A percentile compares a stretch with the other conserved stretches of the same genome.
Evolutionary conservation across 2,888 invertebrate species (phyloP).

Genomic region (Halocaridina rubra): DNA sequence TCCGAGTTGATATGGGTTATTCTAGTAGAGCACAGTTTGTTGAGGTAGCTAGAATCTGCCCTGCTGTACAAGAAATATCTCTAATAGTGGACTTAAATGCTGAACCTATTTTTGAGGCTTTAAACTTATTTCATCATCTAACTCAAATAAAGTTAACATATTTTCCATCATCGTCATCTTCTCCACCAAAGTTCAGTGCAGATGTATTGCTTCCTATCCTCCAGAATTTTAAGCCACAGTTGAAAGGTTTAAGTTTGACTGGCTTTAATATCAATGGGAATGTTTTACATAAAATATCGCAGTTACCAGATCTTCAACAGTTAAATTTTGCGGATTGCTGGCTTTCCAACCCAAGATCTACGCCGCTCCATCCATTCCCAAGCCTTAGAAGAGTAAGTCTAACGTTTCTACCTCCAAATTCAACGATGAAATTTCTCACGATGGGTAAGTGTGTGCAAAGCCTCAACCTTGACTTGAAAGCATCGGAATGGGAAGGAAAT

Average conservation of each 20-base stretch:
- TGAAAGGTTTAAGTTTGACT: slow-evolving; percentile 17
- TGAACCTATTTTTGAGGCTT: neutral
- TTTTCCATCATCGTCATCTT: slow-evolving; percentile 29
- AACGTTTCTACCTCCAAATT: slow-evolving; percentile 20
- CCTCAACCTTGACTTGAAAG: slow-evolving; percentile 11
- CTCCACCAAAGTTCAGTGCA: slow-evolving; percentile 30
- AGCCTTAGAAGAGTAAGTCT: slow-evolving; percentile 25
- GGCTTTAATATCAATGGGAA: slow-evolving; percentile 21
- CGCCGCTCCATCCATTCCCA: slow-evolving; percentile 14
- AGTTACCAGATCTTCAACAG: slow-evolving; percentile 25
- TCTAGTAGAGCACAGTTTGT: neutral
- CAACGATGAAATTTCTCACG: slow-evolving; percentile 17
- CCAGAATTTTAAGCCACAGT: neutral
- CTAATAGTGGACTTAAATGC: slow-evolving; percentile 18
- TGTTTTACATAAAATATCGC: slow-evolving; percentile 3
- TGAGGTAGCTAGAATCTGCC: slow-evolving; percentile 15
- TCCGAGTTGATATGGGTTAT: slow-evolving; percentile 11
- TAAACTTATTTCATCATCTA: neutral
- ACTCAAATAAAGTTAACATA: slow-evolving; percentile 15
- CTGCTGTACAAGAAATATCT: slow-evolving; percentile 12
- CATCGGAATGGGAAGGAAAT: slow-evolving; percentile 42
- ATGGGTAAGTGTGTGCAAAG: neutral
- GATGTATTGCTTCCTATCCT: slow-evolving; percentile 17
- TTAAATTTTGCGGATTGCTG: slow-evolving; percentile 25
- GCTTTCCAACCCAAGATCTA: slow-evolving; percentile 18